These are phyloP conservation scores for Cliona cf. orientalis DNA, from an alignment of 37 sponge, comb jelly and placozoan genomes.

Conservation along the genomic window DNA sequence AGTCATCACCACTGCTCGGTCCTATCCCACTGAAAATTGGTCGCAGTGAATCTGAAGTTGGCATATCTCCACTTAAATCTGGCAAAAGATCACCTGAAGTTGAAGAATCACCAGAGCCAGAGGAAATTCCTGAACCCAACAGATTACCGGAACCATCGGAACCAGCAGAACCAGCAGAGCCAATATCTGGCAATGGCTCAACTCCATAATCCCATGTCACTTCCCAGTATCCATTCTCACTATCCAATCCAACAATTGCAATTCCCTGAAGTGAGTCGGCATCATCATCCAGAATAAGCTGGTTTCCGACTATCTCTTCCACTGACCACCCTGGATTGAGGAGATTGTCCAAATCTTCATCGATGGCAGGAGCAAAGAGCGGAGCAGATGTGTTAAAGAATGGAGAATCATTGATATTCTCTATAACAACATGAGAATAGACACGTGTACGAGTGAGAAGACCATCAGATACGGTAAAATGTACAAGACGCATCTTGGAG, in stretches of 20 bases:
- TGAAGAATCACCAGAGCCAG: background rate
- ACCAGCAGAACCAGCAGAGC: background rate
- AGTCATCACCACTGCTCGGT: slow-evolving; percentile 11
- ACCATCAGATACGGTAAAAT: slow-evolving; percentile 77
- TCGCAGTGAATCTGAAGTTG: background rate
- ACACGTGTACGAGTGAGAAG: slow-evolving; percentile 45
- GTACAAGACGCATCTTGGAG: slow-evolving; percentile 39
- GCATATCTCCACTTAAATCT: no score
- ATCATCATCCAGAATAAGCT: slow-evolving; percentile 78
- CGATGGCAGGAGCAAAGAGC: slow-evolving; percentile 41
- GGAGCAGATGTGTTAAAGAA: slow-evolving; percentile 58
- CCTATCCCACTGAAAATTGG: slow-evolving; percentile 4
- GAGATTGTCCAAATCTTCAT: slow-evolving; percentile 56
- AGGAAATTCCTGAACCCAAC: background rate
- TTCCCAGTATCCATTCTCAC: slow-evolving; percentile 82
- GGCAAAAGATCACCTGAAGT: no score
- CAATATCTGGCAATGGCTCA: background rate
- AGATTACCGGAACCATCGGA: background rate
- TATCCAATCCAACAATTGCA: slow-evolving; percentile 67
- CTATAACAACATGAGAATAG: slow-evolving; percentile 36
- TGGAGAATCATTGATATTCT: slow-evolving; percentile 86
- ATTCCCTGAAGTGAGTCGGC: slow-evolving; percentile 62
- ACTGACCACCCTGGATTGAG: slow-evolving; percentile 81
- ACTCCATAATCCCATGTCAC: slow-evolving; percentile 58
- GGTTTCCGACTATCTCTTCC: slow-evolving; percentile 41